phyloP scores from a whole-genome alignment of 2,113 vertebrate species.

The Caracal caracal region DNA sequence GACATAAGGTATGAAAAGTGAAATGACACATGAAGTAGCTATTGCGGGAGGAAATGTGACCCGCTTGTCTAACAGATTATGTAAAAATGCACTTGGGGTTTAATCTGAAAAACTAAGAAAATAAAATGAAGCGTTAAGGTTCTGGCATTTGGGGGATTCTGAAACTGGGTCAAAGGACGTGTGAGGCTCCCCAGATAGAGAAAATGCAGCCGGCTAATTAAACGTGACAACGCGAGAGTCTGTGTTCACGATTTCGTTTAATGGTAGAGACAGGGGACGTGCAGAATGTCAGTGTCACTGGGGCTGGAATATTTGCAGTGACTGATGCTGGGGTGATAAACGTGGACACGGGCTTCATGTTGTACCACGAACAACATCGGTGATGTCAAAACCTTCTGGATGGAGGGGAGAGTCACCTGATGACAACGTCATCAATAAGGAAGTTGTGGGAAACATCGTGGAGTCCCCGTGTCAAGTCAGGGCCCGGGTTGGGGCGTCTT shows the following conservation, averaged over 20 bases:
- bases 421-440: fast-evolving
- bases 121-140: neutral
- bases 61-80: neutral
- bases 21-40: neutral
- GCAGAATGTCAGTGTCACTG: fast-evolving
- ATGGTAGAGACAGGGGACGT: fast-evolving
- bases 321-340: fast-evolving
- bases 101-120: neutral
- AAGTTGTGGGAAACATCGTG: no score
- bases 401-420: fast-evolving
- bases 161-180: neutral
- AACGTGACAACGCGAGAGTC: no score
- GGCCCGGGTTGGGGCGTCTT: neutral
- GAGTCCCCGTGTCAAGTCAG: fast-evolving
- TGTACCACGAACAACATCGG: fast-evolving
- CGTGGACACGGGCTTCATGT: fast-evolving
- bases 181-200: neutral
- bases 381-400: fast-evolving
- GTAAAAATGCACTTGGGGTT: neutral
- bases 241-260: fast-evolving
- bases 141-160: neutral
- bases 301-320: fast-evolving
- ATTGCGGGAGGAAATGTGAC: no score
- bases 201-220: neutral
- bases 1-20: no score